Evolutionary conservation across 2,797 vertebrate genomes (phyloP).

Genomic region (Acipenser ruthenus): DNA sequence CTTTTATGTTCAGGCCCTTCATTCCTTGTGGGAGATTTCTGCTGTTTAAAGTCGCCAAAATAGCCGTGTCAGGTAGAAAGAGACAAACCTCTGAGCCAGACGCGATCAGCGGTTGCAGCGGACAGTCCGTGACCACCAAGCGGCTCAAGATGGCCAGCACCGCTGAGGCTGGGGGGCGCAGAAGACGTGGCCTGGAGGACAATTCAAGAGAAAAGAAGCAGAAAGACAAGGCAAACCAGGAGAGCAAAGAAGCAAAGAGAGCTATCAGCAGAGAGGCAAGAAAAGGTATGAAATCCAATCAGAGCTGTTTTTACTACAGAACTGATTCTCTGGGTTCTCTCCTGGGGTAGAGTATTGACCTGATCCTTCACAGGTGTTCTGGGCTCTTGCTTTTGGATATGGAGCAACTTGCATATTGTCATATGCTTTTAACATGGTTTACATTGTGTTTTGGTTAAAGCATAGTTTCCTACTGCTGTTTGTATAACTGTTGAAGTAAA

Average conservation of each 20-base stretch:
- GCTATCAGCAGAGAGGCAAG: slow-evolving; percentile 45
- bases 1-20: slow-evolving; percentile 48
- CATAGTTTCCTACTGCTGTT: too few species aligned
- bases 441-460: too few species aligned
- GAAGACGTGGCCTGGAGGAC: slow-evolving; percentile 69
- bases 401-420: too few species aligned
- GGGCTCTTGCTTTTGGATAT: too few species aligned
- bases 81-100: slow-evolving; percentile 96
- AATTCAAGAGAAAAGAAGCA: slow-evolving; percentile 88
- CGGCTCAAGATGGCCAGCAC: slow-evolving; percentile 93
- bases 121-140: slow-evolving; percentile 84
- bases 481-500: too few species aligned
- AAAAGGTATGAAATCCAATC: slow-evolving; percentile 55
- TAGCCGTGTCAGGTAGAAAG: slow-evolving; percentile 97
- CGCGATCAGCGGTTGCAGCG: slow-evolving; percentile 81
- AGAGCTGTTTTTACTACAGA: background rate
- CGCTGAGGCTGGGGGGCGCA: slow-evolving; percentile 60
- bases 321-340: background rate
- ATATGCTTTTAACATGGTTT: too few species aligned
- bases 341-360: background rate
- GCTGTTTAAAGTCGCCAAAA: slow-evolving; percentile 91
- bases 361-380: too few species aligned
- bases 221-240: slow-evolving; percentile 91
- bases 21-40: slow-evolving; percentile 83
- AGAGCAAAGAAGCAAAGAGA: slow-evolving; percentile 85